Conservation (phyloP, 30 jellyfish, hydroid and myxozoan genomes). For the Cassiopea andromeda region DNA sequence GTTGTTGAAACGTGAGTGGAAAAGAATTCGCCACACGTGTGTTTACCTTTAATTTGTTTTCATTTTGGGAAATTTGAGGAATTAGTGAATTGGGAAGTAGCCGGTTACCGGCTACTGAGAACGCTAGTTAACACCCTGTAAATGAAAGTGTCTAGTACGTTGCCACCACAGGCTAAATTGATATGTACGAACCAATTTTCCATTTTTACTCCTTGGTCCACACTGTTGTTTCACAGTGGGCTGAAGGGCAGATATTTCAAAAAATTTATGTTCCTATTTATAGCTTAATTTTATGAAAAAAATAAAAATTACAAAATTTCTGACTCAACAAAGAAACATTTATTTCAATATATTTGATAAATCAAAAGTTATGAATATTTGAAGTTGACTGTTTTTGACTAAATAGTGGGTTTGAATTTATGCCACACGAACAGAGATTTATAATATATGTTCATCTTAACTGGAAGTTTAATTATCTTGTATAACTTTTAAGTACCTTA, state of each 20-base stretch:
- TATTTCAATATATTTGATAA: background rate
- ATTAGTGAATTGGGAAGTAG: too few species aligned
- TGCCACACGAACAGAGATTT: background rate
- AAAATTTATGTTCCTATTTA: background rate
- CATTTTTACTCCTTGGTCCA: too few species aligned
- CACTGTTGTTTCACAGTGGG: too few species aligned
- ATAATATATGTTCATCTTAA: background rate
- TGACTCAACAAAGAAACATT: background rate
- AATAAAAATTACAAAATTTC: background rate
- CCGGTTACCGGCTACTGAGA: too few species aligned
- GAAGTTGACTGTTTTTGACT: background rate
- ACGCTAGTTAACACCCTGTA: too few species aligned
- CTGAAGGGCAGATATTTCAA: conserved; percentile 1
- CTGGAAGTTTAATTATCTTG: background rate
- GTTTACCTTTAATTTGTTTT: too few species aligned
- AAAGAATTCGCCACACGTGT: too few species aligned
- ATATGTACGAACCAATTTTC: too few species aligned
- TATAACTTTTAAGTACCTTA: background rate
- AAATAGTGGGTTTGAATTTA: background rate
- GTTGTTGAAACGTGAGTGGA: too few species aligned
- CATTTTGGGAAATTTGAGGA: too few species aligned
- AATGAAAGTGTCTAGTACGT: too few species aligned
- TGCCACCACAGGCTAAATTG: too few species aligned
- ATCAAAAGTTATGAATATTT: background rate
- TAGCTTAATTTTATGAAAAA: background rate